Evolutionary conservation across 2,888 invertebrate species (phyloP), one percentile per base, ranked within the genome.

Genomic region (Rosalia funebris): DNA sequence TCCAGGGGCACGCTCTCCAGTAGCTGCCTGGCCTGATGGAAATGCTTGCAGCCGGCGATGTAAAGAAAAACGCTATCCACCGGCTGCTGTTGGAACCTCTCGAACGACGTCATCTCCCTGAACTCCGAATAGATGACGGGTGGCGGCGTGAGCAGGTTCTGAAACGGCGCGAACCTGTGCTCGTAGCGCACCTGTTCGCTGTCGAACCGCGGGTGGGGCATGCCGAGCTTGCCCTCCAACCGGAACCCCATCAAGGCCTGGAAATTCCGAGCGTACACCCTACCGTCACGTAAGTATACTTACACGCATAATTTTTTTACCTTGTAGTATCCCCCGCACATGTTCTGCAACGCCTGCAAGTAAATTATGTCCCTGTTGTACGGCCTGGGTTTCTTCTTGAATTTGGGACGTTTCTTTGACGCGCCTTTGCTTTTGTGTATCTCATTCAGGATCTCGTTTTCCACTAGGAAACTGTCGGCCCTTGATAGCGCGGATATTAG

Each of bases 241-340:
- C 91, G 89, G 76, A 98, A 91, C 1, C 94, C 97, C 53, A 93
- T 89, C 75, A 96, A 85, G n/a, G 95, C 95, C 92, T 93, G 45
- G 74, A 82, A 57, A 48, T 45, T 44, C 16, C 37, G 11, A 46
- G 25, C 25, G n/a, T n/a, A n/a, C n/a, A n/a, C n/a, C n/a, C n/a
- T n/a, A n/a, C n/a, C n/a, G n/a, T n/a, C n/a, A n/a, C n/a, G n/a
- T n/a, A n/a, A n/a, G n/a, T n/a, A n/a, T n/a, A n/a, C n/a, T n/a
- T n/a, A n/a, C n/a, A n/a, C n/a, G n/a, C n/a, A n/a, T n/a, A n/a
- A n/a, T n/a, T n/a, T n/a, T n/a, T n/a, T 69, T 78, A 91, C 94
- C 87, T 96, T 96, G 77, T 94, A 96, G 80, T 93, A 96, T 3
- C 96, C 98, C 0, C 96, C 97, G 80, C 95, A 95, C 86, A 98